Conservation (phyloP, 2,888 invertebrate species). For the Uloborus plumipes region DNA sequence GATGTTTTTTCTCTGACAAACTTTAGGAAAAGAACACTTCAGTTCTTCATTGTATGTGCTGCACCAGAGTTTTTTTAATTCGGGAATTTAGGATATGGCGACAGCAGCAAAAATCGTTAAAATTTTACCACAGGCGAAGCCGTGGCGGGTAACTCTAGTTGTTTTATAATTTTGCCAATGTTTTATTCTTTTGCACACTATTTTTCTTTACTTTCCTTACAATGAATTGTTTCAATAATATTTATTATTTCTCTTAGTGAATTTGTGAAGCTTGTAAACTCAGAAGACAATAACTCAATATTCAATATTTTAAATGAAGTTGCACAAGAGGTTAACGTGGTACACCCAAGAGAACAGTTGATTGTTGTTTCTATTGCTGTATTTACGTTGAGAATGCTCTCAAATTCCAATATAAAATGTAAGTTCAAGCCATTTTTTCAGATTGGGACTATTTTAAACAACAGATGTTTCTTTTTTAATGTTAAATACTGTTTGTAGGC, state of each 20-base stretch:
- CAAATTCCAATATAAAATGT: slow-evolving; percentile 39
- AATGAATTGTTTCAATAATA: background rate
- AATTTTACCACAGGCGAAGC: too few relatives aligned
- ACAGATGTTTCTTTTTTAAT: too few relatives aligned
- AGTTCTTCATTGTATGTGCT: too few relatives aligned
- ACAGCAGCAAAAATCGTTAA: too few relatives aligned
- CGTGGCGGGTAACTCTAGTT: too few relatives aligned
- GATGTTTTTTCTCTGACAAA: too few relatives aligned
- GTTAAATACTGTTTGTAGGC: too few relatives aligned
- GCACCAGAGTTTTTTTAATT: too few relatives aligned
- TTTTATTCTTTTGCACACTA: background rate
- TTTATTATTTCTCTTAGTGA: slow-evolving; percentile 20
- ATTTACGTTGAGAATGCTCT: slow-evolving; percentile 30
- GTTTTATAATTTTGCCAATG: too few relatives aligned
- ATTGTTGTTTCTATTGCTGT: slow-evolving; percentile 55
- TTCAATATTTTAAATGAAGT: slow-evolving; percentile 38
- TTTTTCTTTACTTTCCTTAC: background rate
- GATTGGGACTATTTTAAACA: too few relatives aligned
- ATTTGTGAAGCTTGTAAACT: slow-evolving; percentile 24
- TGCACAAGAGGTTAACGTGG: slow-evolving; percentile 39
- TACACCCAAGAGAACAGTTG: slow-evolving; percentile 53
- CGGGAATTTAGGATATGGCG: too few relatives aligned
- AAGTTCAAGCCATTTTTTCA: background rate
- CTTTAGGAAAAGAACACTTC: too few relatives aligned
- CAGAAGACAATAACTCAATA: slow-evolving; percentile 24